A percentile compares a stretch with the other conserved stretches of the same genome.
Evolutionary conservation across 2,113 vertebrate genomes (phyloP).

Genomic region (Promerops cafer): DNA sequence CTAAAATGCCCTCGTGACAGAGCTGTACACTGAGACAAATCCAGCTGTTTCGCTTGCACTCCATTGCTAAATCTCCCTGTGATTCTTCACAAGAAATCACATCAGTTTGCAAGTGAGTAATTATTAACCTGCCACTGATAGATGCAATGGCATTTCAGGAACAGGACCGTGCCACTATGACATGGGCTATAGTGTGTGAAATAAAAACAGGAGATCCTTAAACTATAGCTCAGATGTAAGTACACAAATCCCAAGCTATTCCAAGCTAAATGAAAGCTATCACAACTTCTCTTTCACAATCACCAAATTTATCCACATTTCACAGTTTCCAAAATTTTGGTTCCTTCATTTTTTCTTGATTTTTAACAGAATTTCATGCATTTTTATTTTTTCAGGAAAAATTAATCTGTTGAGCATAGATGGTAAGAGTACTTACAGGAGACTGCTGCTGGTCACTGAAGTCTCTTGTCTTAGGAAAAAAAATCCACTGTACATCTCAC

Average conservation of each 20-base stretch:
- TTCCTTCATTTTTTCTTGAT: not conserved
- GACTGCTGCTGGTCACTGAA: not conserved
- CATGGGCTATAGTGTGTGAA: accelerated
- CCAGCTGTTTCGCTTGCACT: not conserved
- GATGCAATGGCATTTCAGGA: not conserved
- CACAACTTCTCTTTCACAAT: not conserved
- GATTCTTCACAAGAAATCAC: not conserved
- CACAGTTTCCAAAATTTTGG: not conserved
- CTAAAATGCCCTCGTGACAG: not conserved
- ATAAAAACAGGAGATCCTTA: not conserved
- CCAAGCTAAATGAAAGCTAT: not conserved
- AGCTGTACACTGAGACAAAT: not conserved
- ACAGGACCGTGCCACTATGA: not conserved
- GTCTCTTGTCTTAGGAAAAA: not conserved
- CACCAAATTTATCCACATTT: not conserved
- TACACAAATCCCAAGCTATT: not conserved
- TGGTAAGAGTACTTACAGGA: not conserved
- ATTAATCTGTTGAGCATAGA: not conserved
- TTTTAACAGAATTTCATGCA: not conserved
- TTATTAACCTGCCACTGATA: not conserved
- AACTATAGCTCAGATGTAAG: not conserved
- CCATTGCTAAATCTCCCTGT: not conserved
- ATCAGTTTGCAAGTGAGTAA: not conserved
- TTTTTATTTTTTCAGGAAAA: not conserved
- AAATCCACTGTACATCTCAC: accelerated